Evolutionary conservation across 2,113 vertebrate genomes (phyloP).

Genomic region (Suricata suricatta): DNA sequence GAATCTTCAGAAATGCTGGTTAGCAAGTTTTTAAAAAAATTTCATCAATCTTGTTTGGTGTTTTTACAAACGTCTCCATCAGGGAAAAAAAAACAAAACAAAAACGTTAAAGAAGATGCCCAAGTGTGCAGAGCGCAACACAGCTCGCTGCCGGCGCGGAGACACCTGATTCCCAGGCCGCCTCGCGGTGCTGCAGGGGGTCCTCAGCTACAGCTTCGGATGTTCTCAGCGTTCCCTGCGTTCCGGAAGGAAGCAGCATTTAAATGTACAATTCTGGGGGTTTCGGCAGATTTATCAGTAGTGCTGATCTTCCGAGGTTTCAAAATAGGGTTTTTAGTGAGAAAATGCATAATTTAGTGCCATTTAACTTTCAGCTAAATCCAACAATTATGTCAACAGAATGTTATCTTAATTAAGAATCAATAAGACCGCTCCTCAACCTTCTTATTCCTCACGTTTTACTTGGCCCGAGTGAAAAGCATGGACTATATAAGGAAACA

Average conservation of each 20-base stretch:
- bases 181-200: constrained; percentile 31
- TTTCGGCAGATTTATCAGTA: background rate
- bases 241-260: background rate
- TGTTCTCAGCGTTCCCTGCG: background rate
- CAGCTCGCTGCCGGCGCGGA: background rate
- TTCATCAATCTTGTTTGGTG: constrained; percentile 80
- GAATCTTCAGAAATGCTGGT: constrained; percentile 80
- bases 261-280: background rate
- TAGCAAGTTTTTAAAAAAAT: constrained; percentile 74
- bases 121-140: constrained; percentile 30
- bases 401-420: background rate
- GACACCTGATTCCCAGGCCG: background rate
- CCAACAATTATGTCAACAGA: background rate
- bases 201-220: constrained; percentile 29
- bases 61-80: constrained; percentile 66
- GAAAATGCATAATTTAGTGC: background rate
- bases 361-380: constrained; percentile 29
- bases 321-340: constrained; percentile 34
- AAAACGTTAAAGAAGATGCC: background rate
- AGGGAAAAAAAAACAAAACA: background rate
- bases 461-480: background rate
- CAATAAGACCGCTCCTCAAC: background rate
- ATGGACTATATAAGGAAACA: background rate
- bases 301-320: constrained; percentile 44
- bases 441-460: background rate